Conservation (phyloP, 2,888 invertebrate genomes). For the Abscondita cerata region DNA sequence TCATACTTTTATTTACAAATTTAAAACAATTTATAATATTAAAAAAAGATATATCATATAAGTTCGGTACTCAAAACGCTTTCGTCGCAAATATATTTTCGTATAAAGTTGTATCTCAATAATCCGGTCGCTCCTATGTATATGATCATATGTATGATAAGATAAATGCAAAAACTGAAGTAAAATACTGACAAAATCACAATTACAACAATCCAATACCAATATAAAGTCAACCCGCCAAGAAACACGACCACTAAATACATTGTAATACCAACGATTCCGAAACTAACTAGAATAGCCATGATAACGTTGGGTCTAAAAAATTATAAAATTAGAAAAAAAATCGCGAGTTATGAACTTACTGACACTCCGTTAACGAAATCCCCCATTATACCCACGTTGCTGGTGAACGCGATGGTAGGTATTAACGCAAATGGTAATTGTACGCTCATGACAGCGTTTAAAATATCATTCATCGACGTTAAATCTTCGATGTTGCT, state of each 20-base stretch:
- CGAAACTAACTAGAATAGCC: not conserved
- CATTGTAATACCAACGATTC: not conserved
- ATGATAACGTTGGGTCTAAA: not conserved
- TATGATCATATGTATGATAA: not conserved
- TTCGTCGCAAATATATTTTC: not conserved
- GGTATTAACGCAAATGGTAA: constrained; percentile 88
- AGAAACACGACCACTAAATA: not conserved
- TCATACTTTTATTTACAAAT: too few relatives aligned
- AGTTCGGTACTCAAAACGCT: too few relatives aligned
- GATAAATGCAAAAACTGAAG: not conserved
- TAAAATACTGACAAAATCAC: not conserved
- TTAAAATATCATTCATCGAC: constrained; percentile 83
- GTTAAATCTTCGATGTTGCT: constrained; percentile 74
- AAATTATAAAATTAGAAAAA: too few relatives aligned
- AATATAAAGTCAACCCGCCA: not conserved
- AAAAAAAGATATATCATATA: too few relatives aligned
- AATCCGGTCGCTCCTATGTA: not conserved
- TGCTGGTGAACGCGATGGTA: constrained; percentile 85
- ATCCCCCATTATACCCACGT: constrained; percentile 80
- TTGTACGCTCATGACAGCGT: constrained; percentile 87
- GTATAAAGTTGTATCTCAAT: not conserved
- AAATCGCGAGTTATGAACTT: not conserved
- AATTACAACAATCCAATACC: not conserved
- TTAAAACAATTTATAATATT: too few relatives aligned
- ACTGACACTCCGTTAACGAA: constrained; percentile 81